Evolutionary conservation across 2,888 invertebrate genomes (phyloP).

Genomic region (Cactoblastis cactorum): DNA sequence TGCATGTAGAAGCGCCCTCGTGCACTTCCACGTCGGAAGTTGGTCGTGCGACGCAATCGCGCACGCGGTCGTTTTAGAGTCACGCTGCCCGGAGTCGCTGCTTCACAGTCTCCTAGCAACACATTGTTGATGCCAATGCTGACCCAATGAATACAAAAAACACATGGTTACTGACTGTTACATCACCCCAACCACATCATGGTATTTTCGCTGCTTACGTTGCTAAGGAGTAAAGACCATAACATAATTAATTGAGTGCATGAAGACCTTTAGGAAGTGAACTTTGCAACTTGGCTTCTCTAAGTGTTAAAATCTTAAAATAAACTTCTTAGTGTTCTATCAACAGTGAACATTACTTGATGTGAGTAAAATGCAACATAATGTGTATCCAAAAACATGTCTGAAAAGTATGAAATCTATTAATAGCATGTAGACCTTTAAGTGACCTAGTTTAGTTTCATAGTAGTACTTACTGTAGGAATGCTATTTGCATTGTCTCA

Average conservation of each 20-base stretch:
- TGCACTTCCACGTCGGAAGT: conserved; percentile 64
- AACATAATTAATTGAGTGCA: conserved; percentile 37
- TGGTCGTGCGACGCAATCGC: conserved; percentile 44
- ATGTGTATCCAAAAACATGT: background rate
- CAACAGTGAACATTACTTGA: background rate
- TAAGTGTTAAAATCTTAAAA: background rate
- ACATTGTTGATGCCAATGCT: conserved; percentile 73
- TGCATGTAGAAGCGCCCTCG: conserved; percentile 62
- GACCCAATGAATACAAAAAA: conserved; percentile 71
- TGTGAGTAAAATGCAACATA: background rate
- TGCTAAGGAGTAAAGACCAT: conserved; percentile 53
- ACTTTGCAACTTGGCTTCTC: conserved; percentile 27
- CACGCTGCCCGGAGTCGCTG: conserved; percentile 34
- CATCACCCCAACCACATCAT: conserved; percentile 58
- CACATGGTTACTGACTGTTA: conserved; percentile 69
- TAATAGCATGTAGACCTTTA: conserved; percentile 55
- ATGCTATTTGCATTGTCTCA: conserved; percentile 60
- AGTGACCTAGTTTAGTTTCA: conserved; percentile 63
- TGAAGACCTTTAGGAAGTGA: conserved; percentile 23
- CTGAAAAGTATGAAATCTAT: conserved; percentile 30
- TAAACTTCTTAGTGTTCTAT: background rate
- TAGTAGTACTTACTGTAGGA: conserved; percentile 54
- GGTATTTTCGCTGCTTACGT: conserved; percentile 46
- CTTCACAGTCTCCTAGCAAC: conserved; percentile 75
- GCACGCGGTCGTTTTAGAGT: conserved; percentile 35